Conservation (phyloP, 1,140 invertebrate genomes). For the Drosophila mauritiana region DNA sequence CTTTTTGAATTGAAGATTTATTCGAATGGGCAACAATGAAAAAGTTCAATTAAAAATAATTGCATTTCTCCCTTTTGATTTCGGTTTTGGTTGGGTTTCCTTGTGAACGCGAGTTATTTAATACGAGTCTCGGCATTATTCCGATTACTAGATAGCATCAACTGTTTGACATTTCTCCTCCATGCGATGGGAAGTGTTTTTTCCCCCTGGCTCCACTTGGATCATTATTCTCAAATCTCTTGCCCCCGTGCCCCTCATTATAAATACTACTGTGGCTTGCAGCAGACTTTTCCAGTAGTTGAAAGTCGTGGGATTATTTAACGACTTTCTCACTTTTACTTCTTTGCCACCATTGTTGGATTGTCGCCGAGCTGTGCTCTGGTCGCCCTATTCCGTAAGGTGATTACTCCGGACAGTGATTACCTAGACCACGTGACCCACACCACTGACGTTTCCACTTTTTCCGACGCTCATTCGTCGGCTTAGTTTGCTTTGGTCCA, state of each 20-base stretch:
- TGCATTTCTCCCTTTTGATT: slow-evolving; percentile 27
- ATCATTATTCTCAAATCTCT: slow-evolving; percentile 30
- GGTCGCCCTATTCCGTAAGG: slow-evolving; percentile 31
- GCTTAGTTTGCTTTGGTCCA: slow-evolving; percentile 32
- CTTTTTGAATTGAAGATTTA: slow-evolving; percentile 5
- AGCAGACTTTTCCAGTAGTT: slow-evolving; percentile 48
- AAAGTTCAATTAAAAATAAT: slow-evolving; percentile 34
- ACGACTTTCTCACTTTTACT: slow-evolving; percentile 55
- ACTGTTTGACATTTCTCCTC: slow-evolving; percentile 39
- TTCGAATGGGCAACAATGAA: slow-evolving; percentile 1
- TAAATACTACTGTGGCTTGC: slow-evolving; percentile 4
- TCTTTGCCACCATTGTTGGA: slow-evolving; percentile 24
- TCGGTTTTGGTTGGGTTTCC: slow-evolving; percentile 21
- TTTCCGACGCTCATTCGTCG: slow-evolving; percentile 24
- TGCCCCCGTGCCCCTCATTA: slow-evolving; percentile 21
- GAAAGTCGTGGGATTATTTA: slow-evolving; percentile 54
- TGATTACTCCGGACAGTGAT: slow-evolving; percentile 37
- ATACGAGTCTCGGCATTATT: slow-evolving; percentile 27
- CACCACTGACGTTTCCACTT: slow-evolving; percentile 30
- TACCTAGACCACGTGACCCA: slow-evolving; percentile 51
- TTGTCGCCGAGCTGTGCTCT: slow-evolving; percentile 14
- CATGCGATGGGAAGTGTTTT: slow-evolving; percentile 39
- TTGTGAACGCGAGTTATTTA: slow-evolving; percentile 32
- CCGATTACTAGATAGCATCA: slow-evolving; percentile 41
- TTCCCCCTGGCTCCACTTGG: slow-evolving; percentile 6